Base-by-base conservation (phyloP, 1,140 invertebrate genomes). In the Cepaea nemoralis region DNA sequence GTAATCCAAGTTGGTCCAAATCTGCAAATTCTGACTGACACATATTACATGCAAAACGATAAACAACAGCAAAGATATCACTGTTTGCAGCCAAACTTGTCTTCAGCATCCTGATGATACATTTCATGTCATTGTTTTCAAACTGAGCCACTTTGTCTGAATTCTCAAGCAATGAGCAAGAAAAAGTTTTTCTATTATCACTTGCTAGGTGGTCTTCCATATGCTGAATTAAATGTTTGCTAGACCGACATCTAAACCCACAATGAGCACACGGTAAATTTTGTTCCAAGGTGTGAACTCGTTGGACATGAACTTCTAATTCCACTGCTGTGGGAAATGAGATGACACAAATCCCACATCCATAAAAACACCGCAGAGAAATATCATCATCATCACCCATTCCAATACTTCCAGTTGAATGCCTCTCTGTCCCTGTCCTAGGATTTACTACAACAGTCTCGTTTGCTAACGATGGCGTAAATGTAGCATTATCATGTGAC, bases 161-260 rank as follows among this genome's bases (percentile, higher is more conserved):
- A 45, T 74, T 50, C 33, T 74, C 71, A 24, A 74, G 39, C 39
- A 74, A n/a, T 45, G 71, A 74, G 10, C 71, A 42, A 74, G 71
- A 42, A 31, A 74, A 74, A 12, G 40, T 48, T 19, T 48, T 42
- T 42, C 2, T 27, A 6, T 74, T 35, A 31, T 50, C 42, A 42
- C 10, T 42, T 45, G n/a, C 42, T 27, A 74, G 27, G n/a, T 74
- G 71, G 14, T 48, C 40, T 27, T 45, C 24, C 39, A 74, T 42
- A 31, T 74, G 71, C 14, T 74, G 12, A 37, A 74, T 33, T 31
- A 74, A 48, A 16, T 12, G 5, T 22, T 45, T 48, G 42, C 71
- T 48, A 14, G 71, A 45, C 6, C 1, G 6, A 19, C 71, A 27
- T 48, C 31, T 24, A 48, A 45, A 74, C 1, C 71, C 42, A 48